Evolutionary conservation across 64 coral and sea anemone species (phyloP), one percentile per base, ranked within the genome.

Genomic region (Montipora efflorescens): DNA sequence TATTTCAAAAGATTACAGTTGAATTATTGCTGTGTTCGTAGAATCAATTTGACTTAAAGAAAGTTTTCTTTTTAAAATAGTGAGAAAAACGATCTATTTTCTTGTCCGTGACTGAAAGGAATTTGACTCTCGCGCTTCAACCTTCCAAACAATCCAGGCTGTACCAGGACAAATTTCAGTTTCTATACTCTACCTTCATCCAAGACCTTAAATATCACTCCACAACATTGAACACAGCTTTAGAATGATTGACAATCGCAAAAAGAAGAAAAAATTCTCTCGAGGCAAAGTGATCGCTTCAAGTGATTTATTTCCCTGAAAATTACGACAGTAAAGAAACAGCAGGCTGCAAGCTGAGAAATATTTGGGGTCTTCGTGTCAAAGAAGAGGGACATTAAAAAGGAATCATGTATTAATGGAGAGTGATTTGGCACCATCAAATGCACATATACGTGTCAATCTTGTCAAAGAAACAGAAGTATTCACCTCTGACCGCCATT

Each of bases 311-410:
- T 20, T 12, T 18, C 14, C 18, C 64, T 5, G 4, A 14, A 68
- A 68, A 4, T 36, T 16, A 1, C 9, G 53, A 12, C 16, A 21
- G 75, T 10, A 47, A 5, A 5, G 7, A 8, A 10, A 14, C 57
- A 81, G 19, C 52, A 50, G 14, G 66, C n/a, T 15, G 64, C 4
- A 57, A 57, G 5, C 53, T 57, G 53, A 57, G 43, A 47, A 84
- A 36, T 67, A 18, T 68, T 84, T 84, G 14, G 47, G 62, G 81
- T 69, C 25, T 82, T 64, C 1, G 67, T 71, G 45, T 66, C 10
- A 50, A 86, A 72, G 66, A 59, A 23, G 45, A 71, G 44, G 20
- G 43, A 70, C 43, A 70, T 86, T 86, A 86, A 86, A 86, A 72
- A 50, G 64, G 18, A 50, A 86, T 86, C 66, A 72, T 11, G 2